Evolutionary conservation across 2,888 invertebrate genomes (phyloP), one percentile per base, ranked within the genome.

Genomic region (Serrognathus titanus): DNA sequence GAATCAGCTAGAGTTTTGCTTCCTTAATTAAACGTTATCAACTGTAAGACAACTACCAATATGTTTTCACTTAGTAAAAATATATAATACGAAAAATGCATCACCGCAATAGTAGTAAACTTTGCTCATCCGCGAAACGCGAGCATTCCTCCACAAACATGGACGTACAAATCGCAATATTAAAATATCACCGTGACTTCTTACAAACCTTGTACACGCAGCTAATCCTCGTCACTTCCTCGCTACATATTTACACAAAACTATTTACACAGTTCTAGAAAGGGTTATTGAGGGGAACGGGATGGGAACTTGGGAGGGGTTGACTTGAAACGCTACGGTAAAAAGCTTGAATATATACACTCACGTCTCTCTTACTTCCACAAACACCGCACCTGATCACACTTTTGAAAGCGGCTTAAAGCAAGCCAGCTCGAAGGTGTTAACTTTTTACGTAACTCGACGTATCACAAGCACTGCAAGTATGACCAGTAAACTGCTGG

Each of bases 161-260:
- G 69, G 69, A 69, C 68, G 69, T 59, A 64, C 64, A 62, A 59
- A 61, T 63, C 62, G 58, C 63, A 52, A 59, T 37, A 60, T 55
- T 58, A 66, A 63, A 64, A 66, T 65, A 68, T 68, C 67, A 68
- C 66, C 64, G 55, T 56, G 58, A 59, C 55, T 54, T 31, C 24
- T 31, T 51, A 55, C 57, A 52, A 48, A 45, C 37, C 46, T 37
- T 46, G 11, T 12, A 48, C 48, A 11, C 16, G 11, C 43, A 20
- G 16, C 43, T 13, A 31, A 31, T 31, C 16, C 43, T 43, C 57
- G 58, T 57, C 61, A 53, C 57, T 57, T 56, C 24, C 60, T 55
- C 60, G 63, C 58, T 66, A 63, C 59, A 59, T 67, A 67, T 63
- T 60, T 70, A 65, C 66, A 69, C 67, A 66, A 61, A 36, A 60